Evolutionary conservation across 1,140 invertebrate genomes (phyloP).

Genomic region (Scylla paramamosain): DNA sequence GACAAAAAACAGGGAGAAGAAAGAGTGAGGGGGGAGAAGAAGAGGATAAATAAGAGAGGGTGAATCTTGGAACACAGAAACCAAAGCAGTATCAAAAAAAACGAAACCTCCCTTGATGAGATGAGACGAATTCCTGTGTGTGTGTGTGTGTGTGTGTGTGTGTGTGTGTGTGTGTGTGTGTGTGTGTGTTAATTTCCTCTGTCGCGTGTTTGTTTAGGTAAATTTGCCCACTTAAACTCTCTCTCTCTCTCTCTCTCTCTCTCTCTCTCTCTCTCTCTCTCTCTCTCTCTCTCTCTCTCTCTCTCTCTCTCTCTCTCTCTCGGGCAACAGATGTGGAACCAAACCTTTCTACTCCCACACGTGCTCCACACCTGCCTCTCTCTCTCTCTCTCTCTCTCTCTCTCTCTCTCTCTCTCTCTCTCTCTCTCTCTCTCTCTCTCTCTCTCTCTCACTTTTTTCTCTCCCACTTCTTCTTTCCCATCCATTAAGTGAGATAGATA

Average conservation of each 20-base stretch:
- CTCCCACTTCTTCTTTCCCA: no score
- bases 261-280: slow-evolving; percentile 29
- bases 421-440: not conserved
- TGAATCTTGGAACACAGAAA: not conserved
- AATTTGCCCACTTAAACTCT: not conserved
- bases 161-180: no score
- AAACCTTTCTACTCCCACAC: not conserved
- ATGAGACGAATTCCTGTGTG: not conserved
- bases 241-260: slow-evolving; percentile 29
- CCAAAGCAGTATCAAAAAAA: not conserved
- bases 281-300: not conserved
- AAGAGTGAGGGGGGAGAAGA: not conserved
- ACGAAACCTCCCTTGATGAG: no score
- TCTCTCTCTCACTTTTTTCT: not conserved
- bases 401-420: slow-evolving; percentile 29
- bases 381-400: slow-evolving; percentile 29
- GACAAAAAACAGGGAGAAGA: not conserved
- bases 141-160: not conserved
- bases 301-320: not conserved
- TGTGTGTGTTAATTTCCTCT: no score
- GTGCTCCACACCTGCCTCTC: not conserved
- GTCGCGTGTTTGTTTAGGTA: no score
- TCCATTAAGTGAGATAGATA: not conserved
- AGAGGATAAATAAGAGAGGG: not conserved
- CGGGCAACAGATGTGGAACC: not conserved